Evolutionary conservation across 2,888 invertebrate species (phyloP).

Genomic region (Neuroscelio doddi): DNA sequence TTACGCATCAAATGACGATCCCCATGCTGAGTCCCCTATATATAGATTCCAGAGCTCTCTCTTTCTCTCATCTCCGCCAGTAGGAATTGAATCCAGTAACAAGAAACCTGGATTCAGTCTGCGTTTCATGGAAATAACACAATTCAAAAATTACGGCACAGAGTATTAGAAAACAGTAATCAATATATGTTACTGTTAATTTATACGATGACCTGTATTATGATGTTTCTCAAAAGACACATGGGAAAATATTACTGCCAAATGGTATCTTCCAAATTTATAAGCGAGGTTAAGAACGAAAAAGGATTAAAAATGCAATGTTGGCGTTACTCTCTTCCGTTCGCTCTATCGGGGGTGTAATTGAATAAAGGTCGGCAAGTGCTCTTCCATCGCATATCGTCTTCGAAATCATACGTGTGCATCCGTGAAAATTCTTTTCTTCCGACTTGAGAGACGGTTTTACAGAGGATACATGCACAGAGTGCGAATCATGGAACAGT

Average conservation of each 20-base stretch:
- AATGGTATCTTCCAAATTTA: too few species aligned
- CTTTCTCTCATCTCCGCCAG: constrained; percentile 9
- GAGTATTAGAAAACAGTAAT: too few species aligned
- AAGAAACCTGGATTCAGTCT: constrained; percentile 56
- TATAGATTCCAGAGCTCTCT: constrained; percentile 23
- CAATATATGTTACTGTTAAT: too few species aligned
- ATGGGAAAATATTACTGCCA: too few species aligned
- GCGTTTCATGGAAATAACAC: constrained; percentile 51
- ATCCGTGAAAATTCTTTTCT: constrained; percentile 16
- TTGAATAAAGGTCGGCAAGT: constrained; percentile 1
- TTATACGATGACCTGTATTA: too few species aligned
- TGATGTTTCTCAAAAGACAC: too few species aligned
- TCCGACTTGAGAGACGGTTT: neutral
- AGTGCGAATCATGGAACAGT: constrained; percentile 5
- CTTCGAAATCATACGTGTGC: constrained; percentile 45
- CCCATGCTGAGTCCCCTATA: constrained; percentile 27
- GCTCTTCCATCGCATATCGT: constrained; percentile 26
- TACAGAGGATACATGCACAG: neutral
- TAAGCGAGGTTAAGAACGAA: too few species aligned
- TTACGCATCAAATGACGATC: constrained; percentile 58
- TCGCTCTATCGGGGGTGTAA: constrained; percentile 4
- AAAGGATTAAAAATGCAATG: too few species aligned
- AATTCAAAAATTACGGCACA: constrained; percentile 42
- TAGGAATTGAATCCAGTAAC: constrained; percentile 40
- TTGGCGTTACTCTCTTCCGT: too few species aligned